phyloP scores from a whole-genome alignment of 2,888 invertebrate genomes.

The Lymantria monacha region DNA sequence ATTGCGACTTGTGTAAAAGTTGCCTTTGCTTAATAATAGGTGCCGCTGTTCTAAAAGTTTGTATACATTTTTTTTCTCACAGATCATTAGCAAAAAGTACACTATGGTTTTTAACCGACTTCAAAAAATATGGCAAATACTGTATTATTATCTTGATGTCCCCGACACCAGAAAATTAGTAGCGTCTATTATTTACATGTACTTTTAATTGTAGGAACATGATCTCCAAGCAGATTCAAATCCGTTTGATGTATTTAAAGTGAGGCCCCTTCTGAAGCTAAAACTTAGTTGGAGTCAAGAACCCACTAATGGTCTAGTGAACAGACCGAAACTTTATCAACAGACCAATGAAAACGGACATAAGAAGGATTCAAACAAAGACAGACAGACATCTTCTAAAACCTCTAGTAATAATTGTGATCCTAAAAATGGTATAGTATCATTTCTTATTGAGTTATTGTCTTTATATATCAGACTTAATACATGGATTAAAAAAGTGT shows the following conservation, averaged over 20 bases:
- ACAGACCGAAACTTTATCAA: conserved; percentile 84
- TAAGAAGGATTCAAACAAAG: conserved; percentile 63
- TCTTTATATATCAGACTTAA: not conserved
- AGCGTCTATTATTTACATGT: too few species aligned
- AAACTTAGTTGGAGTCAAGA: conserved; percentile 92
- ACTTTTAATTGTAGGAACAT: conserved; percentile 50
- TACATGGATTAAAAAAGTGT: not conserved
- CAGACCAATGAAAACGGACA: conserved; percentile 61
- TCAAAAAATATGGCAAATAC: too few species aligned
- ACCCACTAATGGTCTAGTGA: conserved; percentile 85
- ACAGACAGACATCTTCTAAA: conserved; percentile 55
- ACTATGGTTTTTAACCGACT: too few species aligned
- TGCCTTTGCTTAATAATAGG: too few species aligned
- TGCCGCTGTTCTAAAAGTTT: too few species aligned
- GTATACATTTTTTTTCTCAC: too few species aligned
- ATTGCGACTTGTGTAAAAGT: too few species aligned
- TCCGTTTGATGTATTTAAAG: conserved; percentile 89
- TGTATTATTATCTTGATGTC: too few species aligned
- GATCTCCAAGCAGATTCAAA: conserved; percentile 70
- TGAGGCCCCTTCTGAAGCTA: conserved; percentile 92
- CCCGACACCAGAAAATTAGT: too few species aligned
- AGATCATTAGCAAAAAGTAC: too few species aligned
- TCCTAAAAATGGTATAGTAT: conserved; percentile 58
- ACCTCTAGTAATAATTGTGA: conserved; percentile 49
- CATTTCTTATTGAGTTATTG: conserved; percentile 1